Evolutionary conservation across 1,140 invertebrate species (phyloP).

Genomic region (Ooceraea biroi): DNA sequence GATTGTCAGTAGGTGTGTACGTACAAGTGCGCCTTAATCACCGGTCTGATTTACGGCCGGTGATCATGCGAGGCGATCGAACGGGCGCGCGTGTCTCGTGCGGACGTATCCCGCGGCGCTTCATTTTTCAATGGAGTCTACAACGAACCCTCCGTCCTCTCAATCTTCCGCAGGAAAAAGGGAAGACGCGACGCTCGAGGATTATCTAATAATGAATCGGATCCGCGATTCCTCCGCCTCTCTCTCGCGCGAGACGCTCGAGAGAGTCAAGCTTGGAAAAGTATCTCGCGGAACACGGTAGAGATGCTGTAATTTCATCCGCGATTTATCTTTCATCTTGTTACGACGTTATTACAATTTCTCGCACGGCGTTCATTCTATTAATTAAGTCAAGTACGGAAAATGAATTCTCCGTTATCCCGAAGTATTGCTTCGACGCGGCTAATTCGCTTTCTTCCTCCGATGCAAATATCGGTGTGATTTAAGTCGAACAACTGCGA

Average conservation of each 20-base stretch:
- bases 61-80: conserved; percentile 66
- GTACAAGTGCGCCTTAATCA: conserved; percentile 71
- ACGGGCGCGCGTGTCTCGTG: conserved; percentile 53
- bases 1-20: conserved; percentile 72
- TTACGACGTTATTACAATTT: not conserved
- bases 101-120: conserved; percentile 47
- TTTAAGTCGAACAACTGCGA: conserved; percentile 15
- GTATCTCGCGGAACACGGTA: not conserved
- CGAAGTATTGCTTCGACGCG: conserved; percentile 10
- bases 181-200: not conserved
- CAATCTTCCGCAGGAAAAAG: conserved; percentile 31
- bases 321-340: not conserved
- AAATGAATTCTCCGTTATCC: not conserved
- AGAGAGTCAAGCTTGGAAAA: not conserved
- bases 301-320: too few species aligned
- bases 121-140: conserved; percentile 70
- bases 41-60: conserved; percentile 64
- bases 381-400: not conserved
- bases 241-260: too few species aligned
- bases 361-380: not conserved
- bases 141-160: conserved; percentile 31
- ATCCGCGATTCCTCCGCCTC: conserved; percentile 18
- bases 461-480: not conserved
- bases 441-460: not conserved
- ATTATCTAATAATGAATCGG: conserved; percentile 41